Evolutionary conservation across 2,888 invertebrate species (phyloP).

Genomic region (Lasioglossum vierecki): DNA sequence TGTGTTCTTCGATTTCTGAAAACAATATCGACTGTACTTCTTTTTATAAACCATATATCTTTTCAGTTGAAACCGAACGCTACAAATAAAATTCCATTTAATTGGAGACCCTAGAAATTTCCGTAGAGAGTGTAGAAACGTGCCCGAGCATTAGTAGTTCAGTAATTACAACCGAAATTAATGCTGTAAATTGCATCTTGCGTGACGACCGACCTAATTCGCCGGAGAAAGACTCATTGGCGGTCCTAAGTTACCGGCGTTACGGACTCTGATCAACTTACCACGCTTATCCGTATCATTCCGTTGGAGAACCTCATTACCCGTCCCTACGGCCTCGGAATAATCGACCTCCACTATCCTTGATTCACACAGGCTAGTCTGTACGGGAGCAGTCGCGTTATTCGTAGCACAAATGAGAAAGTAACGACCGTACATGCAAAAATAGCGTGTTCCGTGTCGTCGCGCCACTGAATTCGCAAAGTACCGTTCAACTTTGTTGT

Average conservation of each 20-base stretch:
- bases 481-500: background rate
- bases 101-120: background rate
- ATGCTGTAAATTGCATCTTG: constrained; percentile 20
- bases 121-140: background rate
- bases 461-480: background rate
- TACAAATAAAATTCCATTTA: background rate
- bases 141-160: background rate
- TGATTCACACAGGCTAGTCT: constrained; percentile 1
- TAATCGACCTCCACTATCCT: constrained; percentile 8
- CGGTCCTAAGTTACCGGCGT: constrained; percentile 11
- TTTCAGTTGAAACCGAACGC: background rate
- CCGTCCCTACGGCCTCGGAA: constrained; percentile 7
- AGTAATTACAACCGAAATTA: constrained; percentile 21
- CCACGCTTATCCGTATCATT: constrained; percentile 29
- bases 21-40: background rate
- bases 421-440: background rate
- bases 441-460: background rate
- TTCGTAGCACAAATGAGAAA: background rate
- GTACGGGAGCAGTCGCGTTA: constrained; percentile 28
- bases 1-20: background rate
- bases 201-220: background rate
- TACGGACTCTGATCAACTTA: constrained; percentile 22
- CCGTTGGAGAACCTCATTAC: constrained; percentile 30
- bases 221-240: constrained; percentile 9
- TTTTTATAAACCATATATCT: background rate